Conservation (phyloP, 2,888 invertebrate species). For the Octodonta nipae region DNA sequence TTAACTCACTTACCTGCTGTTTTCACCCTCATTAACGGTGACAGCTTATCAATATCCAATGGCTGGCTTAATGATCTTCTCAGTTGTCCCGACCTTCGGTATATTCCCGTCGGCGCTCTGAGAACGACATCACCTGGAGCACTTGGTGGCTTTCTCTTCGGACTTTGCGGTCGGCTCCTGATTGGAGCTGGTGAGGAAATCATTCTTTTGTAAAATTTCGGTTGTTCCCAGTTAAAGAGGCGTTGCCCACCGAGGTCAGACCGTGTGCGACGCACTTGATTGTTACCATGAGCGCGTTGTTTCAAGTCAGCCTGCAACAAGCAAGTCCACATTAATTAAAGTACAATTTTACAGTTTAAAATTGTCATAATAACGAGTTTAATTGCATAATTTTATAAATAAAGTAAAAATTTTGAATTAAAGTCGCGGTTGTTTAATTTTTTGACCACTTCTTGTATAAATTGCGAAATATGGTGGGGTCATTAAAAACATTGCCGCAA, state of each 20-base stretch:
- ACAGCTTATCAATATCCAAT: conserved; percentile 46
- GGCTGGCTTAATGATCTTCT: conserved; percentile 57
- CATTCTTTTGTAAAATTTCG: conserved; percentile 38
- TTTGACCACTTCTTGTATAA: no score
- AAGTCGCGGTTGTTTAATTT: no score
- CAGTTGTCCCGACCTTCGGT: conserved; percentile 22
- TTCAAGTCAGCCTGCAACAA: conserved; percentile 41
- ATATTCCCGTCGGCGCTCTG: conserved; percentile 29
- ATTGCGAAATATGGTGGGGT: no score
- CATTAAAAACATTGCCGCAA: no score
- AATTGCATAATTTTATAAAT: no score
- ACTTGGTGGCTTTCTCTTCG: conserved; percentile 36
- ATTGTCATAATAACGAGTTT: no score
- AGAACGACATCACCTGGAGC: conserved; percentile 22
- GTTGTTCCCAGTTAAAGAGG: conserved; percentile 41
- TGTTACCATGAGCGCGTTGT: conserved; percentile 32
- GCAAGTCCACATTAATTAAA: no score
- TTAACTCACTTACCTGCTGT: no score
- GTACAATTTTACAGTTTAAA: no score
- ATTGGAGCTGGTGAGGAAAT: conserved; percentile 35
- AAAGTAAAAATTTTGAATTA: no score
- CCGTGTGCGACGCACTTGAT: conserved; percentile 42
- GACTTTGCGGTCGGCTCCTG: conserved; percentile 36
- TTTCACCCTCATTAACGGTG: no score
- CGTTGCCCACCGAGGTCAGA: conserved; percentile 46